phyloP scores from a whole-genome alignment of 1,140 invertebrate species.

The Octopus sinensis region DNA sequence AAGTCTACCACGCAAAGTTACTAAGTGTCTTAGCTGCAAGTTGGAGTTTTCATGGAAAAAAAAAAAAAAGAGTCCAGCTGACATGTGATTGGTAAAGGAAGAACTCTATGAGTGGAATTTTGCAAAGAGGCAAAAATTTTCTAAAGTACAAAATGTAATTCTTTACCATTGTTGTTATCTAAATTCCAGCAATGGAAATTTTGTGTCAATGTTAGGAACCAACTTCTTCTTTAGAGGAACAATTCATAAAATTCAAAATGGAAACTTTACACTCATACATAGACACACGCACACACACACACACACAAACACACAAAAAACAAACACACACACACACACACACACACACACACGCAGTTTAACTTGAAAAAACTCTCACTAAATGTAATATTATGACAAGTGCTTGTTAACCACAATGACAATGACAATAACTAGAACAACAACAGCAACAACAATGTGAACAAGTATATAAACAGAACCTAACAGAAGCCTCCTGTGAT shows the following conservation, averaged over 20 bases:
- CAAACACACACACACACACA: background rate
- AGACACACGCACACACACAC: background rate
- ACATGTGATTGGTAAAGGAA: background rate
- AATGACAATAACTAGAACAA: background rate
- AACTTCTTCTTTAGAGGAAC: background rate
- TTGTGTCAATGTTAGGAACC: background rate
- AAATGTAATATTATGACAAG: background rate
- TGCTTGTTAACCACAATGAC: background rate
- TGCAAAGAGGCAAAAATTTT: background rate
- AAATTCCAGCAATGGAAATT: background rate
- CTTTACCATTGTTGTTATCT: background rate
- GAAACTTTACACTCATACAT: background rate
- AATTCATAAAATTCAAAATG: background rate
- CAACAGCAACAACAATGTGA: background rate
- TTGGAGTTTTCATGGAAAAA: too few relatives aligned
- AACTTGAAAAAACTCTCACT: background rate
- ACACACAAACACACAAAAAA: background rate
- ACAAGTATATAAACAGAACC: background rate
- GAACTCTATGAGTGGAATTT: background rate
- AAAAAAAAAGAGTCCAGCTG: too few relatives aligned
- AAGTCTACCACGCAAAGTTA: too few relatives aligned
- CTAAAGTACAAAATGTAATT: background rate
- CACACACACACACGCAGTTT: background rate
- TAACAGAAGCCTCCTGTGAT: background rate
- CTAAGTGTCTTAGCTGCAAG: too few relatives aligned